Conservation (phyloP, 2,797 vertebrate genomes). For the Antennarius maculatus region DNA sequence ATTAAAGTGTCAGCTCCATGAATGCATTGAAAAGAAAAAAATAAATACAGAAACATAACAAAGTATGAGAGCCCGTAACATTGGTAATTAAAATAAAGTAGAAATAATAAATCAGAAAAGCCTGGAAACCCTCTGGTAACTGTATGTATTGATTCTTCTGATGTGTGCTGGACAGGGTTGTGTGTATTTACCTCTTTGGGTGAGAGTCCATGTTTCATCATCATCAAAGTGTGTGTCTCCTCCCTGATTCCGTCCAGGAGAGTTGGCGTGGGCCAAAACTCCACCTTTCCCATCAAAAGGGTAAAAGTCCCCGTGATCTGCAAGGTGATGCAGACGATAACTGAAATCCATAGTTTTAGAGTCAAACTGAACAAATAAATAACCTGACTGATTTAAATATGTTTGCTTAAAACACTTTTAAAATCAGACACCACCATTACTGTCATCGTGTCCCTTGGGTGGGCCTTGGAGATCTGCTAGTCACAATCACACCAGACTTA, state of each 20-base stretch:
- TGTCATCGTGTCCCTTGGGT: too few relatives aligned
- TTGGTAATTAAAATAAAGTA: too few relatives aligned
- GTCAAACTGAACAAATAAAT: not conserved
- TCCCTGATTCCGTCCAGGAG: slow-evolving; percentile 75
- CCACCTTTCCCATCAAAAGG: slow-evolving; percentile 85
- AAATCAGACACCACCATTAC: too few relatives aligned
- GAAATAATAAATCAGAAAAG: too few relatives aligned
- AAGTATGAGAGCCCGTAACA: too few relatives aligned
- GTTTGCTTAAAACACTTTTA: too few relatives aligned
- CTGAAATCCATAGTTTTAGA: not conserved
- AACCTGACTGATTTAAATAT: not conserved
- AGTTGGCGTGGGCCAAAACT: slow-evolving; percentile 85
- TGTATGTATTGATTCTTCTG: not conserved
- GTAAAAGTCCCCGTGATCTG: slow-evolving; percentile 82
- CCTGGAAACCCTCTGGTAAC: not conserved
- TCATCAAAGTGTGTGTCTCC: slow-evolving; percentile 93
- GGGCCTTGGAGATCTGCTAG: too few relatives aligned
- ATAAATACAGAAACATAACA: too few relatives aligned
- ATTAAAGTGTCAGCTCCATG: too few relatives aligned
- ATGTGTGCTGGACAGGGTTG: not conserved
- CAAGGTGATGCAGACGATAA: slow-evolving; percentile 6
- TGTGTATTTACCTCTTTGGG: slow-evolving; percentile 58
- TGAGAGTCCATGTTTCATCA: slow-evolving; percentile 85
- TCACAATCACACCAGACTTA: not conserved
- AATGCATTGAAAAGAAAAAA: too few relatives aligned